A percentile compares a stretch with the other conserved stretches of the same genome.
These are phyloP conservation scores for Falcaria lacertinaria DNA, from an alignment of 2,888 invertebrate genomes.

Conservation along the genomic window DNA sequence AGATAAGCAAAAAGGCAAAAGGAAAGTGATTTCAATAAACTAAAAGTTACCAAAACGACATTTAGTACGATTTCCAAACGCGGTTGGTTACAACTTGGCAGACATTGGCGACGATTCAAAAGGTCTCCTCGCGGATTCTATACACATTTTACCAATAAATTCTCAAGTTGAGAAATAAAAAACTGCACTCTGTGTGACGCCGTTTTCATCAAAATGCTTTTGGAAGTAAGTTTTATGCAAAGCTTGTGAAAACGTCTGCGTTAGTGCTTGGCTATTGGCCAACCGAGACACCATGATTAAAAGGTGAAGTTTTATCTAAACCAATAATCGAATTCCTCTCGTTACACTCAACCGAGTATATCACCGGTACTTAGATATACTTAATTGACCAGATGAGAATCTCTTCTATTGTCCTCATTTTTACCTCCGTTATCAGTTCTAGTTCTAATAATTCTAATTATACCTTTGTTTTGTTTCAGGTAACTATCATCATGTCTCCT, in stretches of 20 bases:
- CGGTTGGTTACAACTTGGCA: slow-evolving; percentile 45
- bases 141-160: slow-evolving; percentile 54
- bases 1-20: slow-evolving; percentile 9
- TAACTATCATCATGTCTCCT: slow-evolving; percentile 5
- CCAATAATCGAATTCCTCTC: too few relatives aligned
- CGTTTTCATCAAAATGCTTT: slow-evolving; percentile 54
- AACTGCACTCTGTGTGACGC: slow-evolving; percentile 31
- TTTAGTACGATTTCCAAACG: slow-evolving; percentile 31
- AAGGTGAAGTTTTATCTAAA: slow-evolving; percentile 5
- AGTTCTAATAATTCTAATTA: too few relatives aligned
- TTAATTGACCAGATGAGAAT: too few relatives aligned
- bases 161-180: slow-evolving; percentile 37
- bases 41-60: slow-evolving; percentile 31
- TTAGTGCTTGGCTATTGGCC: slow-evolving; percentile 47
- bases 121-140: slow-evolving; percentile 32
- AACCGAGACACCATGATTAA: slow-evolving; percentile 34
- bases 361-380: too few relatives aligned
- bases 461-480: slow-evolving; percentile 17
- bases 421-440: neutral
- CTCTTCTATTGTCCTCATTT: too few relatives aligned
- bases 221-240: slow-evolving; percentile 52
- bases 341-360: too few relatives aligned
- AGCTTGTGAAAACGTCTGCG: slow-evolving; percentile 56
- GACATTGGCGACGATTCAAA: slow-evolving; percentile 44
- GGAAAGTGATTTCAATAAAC: slow-evolving; percentile 29